Evolutionary conservation across 2,888 invertebrate species (phyloP), one percentile per base, ranked within the genome.

Genomic region (Philereme transversata): DNA sequence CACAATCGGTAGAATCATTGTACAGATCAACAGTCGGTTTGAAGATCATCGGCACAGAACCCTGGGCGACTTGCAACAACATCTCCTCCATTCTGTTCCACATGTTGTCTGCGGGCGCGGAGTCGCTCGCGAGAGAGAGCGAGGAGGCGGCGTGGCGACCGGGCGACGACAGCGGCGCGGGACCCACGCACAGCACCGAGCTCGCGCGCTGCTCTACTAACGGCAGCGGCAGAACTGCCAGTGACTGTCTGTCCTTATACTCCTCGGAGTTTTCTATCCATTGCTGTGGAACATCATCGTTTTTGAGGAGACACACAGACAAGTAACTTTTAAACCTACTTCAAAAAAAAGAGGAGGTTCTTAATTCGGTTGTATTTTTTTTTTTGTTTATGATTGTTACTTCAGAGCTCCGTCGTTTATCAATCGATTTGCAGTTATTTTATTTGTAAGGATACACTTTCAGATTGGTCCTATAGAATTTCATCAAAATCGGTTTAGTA

Each of bases 71-170:
- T 64, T 95, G 94, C 5, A 97, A 90, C 34, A 97, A 81, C 88
- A 96, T 95, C 86, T 97, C 96, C 81, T 97, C 97, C 40, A 97
- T 91, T 77, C 95, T 95, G 60, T 92, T 90, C 97, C 97, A 97
- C 55, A 73, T 76, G 81, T 11, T 85, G 83, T 81, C 75, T n/a
- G 65, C 58, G 6, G 62, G 50, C 11, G 60, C 68, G 47, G 76
- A 74, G 34, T 76, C 74, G 0, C 81, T 77, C 57, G 87, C 82
- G 35, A 93, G 84, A 5, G 84, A 75, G n/a, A 93, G 84, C 4
- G 94, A 94, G 11, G 91, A 73, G 47, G 94, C 94, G 33, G 93
- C 87, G 49, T 86, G 79, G 63, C 94, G 93, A n/a, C 93, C 92
- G 35, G 94, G 93, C 34, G 93, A 88, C 6, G 93, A 88, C 51